These are phyloP conservation scores for Falco rusticolus DNA, from an alignment of 2,797 vertebrate genomes.

Conservation along the genomic window DNA sequence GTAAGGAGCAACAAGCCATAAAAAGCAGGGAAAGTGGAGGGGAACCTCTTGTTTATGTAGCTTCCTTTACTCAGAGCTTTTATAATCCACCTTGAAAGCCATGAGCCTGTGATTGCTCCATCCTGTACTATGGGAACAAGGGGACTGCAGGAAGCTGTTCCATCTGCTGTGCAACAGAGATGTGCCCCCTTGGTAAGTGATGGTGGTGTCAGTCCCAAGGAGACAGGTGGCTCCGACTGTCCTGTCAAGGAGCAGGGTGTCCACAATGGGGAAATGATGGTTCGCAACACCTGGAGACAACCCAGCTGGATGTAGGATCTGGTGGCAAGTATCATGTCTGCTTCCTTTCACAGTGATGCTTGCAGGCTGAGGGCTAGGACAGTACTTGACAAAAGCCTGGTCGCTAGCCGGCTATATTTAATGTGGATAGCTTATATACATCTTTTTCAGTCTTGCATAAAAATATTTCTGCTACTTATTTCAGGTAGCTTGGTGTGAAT, in stretches of 20 bases:
- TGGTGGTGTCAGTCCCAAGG: too few relatives aligned
- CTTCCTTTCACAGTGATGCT: neutral
- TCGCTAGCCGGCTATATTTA: rapidly evolving
- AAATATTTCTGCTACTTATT: neutral
- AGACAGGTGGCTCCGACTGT: neutral
- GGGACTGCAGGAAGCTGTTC: neutral
- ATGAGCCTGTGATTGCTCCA: rapidly evolving
- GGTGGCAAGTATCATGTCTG: rapidly evolving
- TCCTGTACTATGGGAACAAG: neutral
- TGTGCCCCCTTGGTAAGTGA: neutral
- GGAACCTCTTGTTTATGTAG: neutral
- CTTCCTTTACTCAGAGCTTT: neutral
- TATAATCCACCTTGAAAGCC: neutral
- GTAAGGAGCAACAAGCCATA: neutral
- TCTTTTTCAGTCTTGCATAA: neutral
- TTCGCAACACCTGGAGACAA: neutral
- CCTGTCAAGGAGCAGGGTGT: neutral
- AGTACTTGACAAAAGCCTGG: neutral
- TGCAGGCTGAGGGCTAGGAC: neutral
- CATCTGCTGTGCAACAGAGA: neutral
- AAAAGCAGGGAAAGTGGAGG: neutral
- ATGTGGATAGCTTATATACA: too few relatives aligned
- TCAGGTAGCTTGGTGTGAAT: neutral
- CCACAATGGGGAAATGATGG: neutral
- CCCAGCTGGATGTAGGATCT: neutral